Evolutionary conservation across 2,797 vertebrate genomes (phyloP).

Genomic region (Syndactyla subalaris): DNA sequence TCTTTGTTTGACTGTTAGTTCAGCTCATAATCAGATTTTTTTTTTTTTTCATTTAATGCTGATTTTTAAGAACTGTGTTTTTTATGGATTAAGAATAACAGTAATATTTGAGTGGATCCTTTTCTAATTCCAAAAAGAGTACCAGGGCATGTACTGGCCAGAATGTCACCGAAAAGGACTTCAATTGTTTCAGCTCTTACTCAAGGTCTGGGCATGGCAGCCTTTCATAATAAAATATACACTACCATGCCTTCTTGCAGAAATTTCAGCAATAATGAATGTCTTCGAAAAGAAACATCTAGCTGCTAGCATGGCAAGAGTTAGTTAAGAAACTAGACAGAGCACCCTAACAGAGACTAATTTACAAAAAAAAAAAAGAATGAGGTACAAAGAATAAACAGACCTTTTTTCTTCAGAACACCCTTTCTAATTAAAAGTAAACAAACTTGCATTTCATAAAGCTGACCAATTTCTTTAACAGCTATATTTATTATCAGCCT

Average conservation of each 20-base stretch:
- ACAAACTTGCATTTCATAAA: slow-evolving; percentile 25
- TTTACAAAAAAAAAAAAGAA: background rate
- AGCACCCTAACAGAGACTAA: background rate
- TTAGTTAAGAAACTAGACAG: background rate
- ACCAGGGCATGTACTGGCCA: background rate
- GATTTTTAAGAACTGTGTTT: background rate
- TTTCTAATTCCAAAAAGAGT: background rate
- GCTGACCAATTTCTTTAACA: background rate
- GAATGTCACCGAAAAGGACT: background rate
- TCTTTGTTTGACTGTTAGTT: background rate
- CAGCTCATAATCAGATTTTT: background rate
- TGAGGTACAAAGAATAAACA: background rate
- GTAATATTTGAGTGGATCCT: background rate
- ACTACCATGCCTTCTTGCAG: background rate
- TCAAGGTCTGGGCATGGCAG: background rate
- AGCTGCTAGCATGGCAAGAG: background rate
- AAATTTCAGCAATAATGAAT: background rate
- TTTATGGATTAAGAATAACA: background rate
- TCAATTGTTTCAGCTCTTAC: background rate
- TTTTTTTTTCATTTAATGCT: background rate
- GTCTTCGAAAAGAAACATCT: background rate
- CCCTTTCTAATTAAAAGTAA: slow-evolving; percentile 48
- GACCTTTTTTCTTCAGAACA: background rate
- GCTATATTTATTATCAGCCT: background rate
- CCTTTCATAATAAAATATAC: background rate